Percentiles rank a stretch among this genome's conserved stretches.
These are phyloP conservation scores for Ailuropoda melanoleuca DNA, from an alignment of 2,113 vertebrate genomes.

Conservation along the genomic window DNA sequence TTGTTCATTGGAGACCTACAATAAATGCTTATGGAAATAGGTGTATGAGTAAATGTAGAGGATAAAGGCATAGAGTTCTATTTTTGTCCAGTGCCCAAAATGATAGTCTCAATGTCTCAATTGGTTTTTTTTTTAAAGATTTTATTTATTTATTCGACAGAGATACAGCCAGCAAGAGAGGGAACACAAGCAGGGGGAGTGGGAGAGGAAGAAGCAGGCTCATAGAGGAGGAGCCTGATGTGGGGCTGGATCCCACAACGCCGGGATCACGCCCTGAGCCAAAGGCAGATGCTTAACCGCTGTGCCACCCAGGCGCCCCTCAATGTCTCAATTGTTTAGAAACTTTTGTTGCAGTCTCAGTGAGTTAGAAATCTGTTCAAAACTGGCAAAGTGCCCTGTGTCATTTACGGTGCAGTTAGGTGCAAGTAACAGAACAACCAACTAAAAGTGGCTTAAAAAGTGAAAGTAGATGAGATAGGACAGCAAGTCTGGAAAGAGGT, in stretches of 20 bases:
- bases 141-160: too few species aligned
- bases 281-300: too few species aligned
- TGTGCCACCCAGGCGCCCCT: too few species aligned
- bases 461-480: not conserved
- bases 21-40: conserved; percentile 17
- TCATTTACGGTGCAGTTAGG: conserved; percentile 12
- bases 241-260: too few species aligned
- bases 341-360: conserved; percentile 17
- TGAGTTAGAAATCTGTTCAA: not conserved
- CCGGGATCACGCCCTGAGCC: too few species aligned
- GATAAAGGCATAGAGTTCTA: not conserved
- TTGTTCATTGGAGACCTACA: not conserved
- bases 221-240: too few species aligned
- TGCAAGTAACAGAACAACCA: conserved; percentile 42
- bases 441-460: not conserved
- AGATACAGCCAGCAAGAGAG: too few species aligned
- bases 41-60: not conserved
- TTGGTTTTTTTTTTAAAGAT: too few species aligned
- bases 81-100: not conserved
- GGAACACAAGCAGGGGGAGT: too few species aligned
- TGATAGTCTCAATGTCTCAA: not conserved
- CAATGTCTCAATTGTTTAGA: not conserved
- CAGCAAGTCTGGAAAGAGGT: not conserved
- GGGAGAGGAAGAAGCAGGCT: too few species aligned
- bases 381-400: not conserved